Evolutionary conservation across 2,888 invertebrate genomes (phyloP).

Genomic region (Vesta saturnalis): DNA sequence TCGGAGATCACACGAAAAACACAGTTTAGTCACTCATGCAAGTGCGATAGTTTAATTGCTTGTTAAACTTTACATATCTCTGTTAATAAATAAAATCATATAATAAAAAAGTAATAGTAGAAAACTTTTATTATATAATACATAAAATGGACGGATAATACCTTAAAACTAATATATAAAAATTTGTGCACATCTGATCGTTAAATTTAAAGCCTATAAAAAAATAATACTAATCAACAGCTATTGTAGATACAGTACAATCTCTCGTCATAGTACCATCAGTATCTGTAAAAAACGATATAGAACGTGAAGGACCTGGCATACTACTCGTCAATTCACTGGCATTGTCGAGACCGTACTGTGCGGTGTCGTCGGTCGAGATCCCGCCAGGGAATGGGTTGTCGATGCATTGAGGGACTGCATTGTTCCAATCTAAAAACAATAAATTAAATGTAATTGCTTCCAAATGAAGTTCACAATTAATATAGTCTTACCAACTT

Average conservation of each 20-base stretch:
- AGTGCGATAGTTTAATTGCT: too few relatives aligned
- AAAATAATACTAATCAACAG: constrained; percentile 27
- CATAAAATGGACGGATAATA: constrained; percentile 10
- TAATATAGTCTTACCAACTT: background rate
- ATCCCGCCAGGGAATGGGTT: constrained; percentile 87
- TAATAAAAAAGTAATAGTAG: background rate
- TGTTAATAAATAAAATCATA: background rate
- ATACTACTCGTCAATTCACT: constrained; percentile 64
- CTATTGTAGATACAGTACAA: constrained; percentile 46
- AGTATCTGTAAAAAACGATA: constrained; percentile 51
- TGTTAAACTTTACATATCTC: too few relatives aligned
- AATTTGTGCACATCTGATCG: background rate
- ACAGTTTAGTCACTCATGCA: too few relatives aligned
- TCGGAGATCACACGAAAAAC: too few relatives aligned
- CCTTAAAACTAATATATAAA: background rate
- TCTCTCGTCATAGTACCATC: constrained; percentile 45
- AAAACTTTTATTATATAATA: background rate
- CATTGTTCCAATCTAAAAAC: constrained; percentile 86
- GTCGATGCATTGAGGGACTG: constrained; percentile 84
- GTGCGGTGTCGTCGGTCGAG: constrained; percentile 90
- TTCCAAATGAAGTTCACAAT: too few relatives aligned
- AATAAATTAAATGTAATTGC: background rate
- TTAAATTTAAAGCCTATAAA: background rate
- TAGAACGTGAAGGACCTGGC: constrained; percentile 49
- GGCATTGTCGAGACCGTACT: constrained; percentile 92